Base-by-base conservation (phyloP, 2,113 vertebrate species). In the Tinamus guttatus region DNA sequence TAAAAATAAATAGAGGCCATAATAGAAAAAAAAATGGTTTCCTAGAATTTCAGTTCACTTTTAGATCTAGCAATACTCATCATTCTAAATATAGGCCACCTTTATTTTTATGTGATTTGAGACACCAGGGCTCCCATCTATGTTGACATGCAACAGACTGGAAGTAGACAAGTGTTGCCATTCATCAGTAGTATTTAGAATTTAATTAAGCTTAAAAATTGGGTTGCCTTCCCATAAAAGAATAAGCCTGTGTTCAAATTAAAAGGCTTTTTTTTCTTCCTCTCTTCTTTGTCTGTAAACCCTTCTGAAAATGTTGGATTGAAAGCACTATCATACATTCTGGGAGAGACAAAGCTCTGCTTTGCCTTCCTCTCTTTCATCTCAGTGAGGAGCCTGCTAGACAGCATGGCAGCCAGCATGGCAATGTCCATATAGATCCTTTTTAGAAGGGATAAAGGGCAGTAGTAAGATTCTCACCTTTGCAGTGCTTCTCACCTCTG, bases 51-150 rank as follows among this genome's bases (percentile, higher is more conserved):
- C 40, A 9, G 49, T 59, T 85, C 13, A 7, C 28, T 27, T 64
- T 25, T 16, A 36, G 38, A 19, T 67, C n/a, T 54, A 27, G 49
- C 47, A 25, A 20, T 36, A 2, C 15, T 43, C 36, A 18, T 82
- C n/a, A n/a, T 41, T 2, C 58, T 59, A 32, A 22, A 6, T 11
- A 19, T 7, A 41, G 5, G 9, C 20, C 3, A 0, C 41, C 24
- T 58, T 51, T 22, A 21, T 54, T 56, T 56, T 20, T 19, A 7
- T 27, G 2, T 12, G 47, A 19, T 16, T 47, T 24, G 49, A n/a
- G 36, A 58, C 24, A 13, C 30, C 41, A 12, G 27, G 5, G 18
- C 47, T 74, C 49, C 5, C 6, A 9, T 45, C 41, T 40, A 0
- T 17, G 27, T 30, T 51, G 28, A 16, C 1, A 0, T 30, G 41